These are phyloP conservation scores for Amia ocellicauda DNA, from an alignment of 2,113 vertebrate genomes.

Conservation along the genomic window DNA sequence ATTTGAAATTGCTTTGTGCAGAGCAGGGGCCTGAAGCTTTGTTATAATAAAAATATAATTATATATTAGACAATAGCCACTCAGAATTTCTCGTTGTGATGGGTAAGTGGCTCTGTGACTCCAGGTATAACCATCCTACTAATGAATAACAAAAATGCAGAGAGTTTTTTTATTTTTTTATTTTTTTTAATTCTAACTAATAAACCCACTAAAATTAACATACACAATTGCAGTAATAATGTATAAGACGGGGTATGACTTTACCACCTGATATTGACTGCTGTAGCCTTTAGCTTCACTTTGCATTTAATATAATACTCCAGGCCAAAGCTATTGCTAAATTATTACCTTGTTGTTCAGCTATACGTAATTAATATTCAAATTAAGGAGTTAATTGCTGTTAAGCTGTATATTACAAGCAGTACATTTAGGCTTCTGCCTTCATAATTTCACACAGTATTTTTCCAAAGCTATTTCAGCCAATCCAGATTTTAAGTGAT, in stretches of 20 bases:
- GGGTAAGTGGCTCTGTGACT: conserved; percentile 36
- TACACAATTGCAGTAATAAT: conserved; percentile 75
- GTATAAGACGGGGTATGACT: conserved; percentile 50
- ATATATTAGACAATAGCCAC: conserved; percentile 68
- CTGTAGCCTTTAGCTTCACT: conserved; percentile 67
- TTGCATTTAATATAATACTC: conserved; percentile 76
- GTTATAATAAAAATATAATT: conserved; percentile 74
- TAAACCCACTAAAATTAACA: conserved; percentile 78
- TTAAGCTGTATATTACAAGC: conserved; percentile 59
- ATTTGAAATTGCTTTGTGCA: conserved; percentile 67
- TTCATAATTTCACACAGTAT: too few species aligned
- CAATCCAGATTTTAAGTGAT: not conserved
- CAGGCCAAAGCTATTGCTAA: conserved; percentile 69
- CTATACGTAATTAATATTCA: conserved; percentile 77
- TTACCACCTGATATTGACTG: conserved; percentile 71
- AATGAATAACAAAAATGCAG: conserved; percentile 69
- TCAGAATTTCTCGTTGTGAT: conserved; percentile 27
- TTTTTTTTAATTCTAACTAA: conserved; percentile 70
- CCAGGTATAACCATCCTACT: conserved; percentile 62
- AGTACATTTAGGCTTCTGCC: conserved; percentile 12
- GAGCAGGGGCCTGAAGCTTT: conserved; percentile 56
- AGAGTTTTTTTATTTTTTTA: conserved; percentile 46
- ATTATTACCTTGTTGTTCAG: conserved; percentile 74
- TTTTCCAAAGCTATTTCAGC: conserved; percentile 40
- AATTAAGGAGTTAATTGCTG: conserved; percentile 67